These are phyloP conservation scores for Syngnathus rostellatus DNA, from an alignment of 2,797 vertebrate species.

Conservation along the genomic window DNA sequence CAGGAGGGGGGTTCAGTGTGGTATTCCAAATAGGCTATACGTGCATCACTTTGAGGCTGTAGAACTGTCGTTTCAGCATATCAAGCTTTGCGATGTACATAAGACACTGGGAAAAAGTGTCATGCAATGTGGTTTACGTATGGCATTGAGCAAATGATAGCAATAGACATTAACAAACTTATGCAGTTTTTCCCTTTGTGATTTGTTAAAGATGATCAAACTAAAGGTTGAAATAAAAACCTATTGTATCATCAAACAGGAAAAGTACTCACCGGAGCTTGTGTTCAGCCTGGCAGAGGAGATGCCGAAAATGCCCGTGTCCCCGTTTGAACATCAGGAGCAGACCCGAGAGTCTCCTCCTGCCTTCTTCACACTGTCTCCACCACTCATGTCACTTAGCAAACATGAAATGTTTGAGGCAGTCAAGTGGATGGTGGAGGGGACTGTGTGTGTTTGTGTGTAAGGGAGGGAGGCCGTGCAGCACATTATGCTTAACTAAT, in stretches of 20 bases:
- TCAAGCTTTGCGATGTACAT: background rate
- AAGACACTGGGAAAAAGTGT: too few relatives aligned
- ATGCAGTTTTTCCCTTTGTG: background rate
- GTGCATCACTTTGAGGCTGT: background rate
- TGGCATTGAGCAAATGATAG: background rate
- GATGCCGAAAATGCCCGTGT: constrained; percentile 18
- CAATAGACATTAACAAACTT: too few relatives aligned
- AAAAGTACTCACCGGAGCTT: constrained; percentile 40
- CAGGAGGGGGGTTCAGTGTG: background rate
- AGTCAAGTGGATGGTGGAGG: constrained; percentile 39
- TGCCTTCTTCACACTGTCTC: constrained; percentile 44
- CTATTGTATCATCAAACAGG: background rate
- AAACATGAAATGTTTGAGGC: constrained; percentile 35
- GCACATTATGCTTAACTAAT: constrained; percentile 52
- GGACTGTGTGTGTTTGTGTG: constrained; percentile 12
- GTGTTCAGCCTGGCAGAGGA: constrained; percentile 20
- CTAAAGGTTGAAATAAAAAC: background rate
- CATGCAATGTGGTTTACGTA: too few relatives aligned
- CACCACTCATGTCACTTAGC: constrained; percentile 41
- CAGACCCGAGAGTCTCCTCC: constrained; percentile 21
- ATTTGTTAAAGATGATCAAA: background rate
- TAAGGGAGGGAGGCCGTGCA: constrained; percentile 21
- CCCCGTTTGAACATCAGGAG: constrained; percentile 38
- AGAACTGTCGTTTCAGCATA: background rate
- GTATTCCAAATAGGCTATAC: background rate